Base-by-base conservation (phyloP, 2,113 vertebrate species). In the Semicossyphus pulcher region DNA sequence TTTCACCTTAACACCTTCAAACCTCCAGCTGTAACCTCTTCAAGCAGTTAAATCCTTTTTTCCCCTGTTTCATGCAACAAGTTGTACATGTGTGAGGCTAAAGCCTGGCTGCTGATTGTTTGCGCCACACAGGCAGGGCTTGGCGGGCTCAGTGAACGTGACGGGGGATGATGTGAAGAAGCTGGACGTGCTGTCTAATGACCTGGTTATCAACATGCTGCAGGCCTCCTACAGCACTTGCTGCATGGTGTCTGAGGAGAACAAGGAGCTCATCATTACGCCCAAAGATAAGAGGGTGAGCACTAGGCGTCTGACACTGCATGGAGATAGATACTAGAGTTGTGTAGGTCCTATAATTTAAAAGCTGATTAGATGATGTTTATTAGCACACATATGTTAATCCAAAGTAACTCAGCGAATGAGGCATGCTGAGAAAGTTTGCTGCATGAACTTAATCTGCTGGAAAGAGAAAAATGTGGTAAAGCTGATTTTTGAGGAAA, bases 111-210 rank as follows among this genome's bases (percentile, higher is more conserved):
- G 18, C 14, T 49, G 59, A 18, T 66, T 48, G 59, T 5, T 62
- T 67, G 63, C 6, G 58, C 37, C 34, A 0, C 49, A 15, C 63
- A 99, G 97, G 88, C 98, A 95, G 36, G 97, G 97, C 39, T 85
- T 99, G 31, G 95, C 96, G 1, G 97, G 97, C 16, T 94, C 93
- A 0, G 93, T 97, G 72, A 99, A 99, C 0, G 96, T 97, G 89
- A 99, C 98, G 0, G 98, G 97, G 0, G 97, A 98, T 0, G 96
- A 99, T 1, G 95, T 96, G 91, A 99, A 99, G 93, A 99, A 99
- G 83, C 89, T 99, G 92, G 97, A 99, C 2, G 93, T 99, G 6
- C 81, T 99, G 37, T 99, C 98, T 44, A 98, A 97, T 58, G 85
- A 94, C 42, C 87, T 99, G 91, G 93, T 98, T 56, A 95, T 98